Conservation (phyloP, 2,113 vertebrate species). For the Spheniscus mendiculus region DNA sequence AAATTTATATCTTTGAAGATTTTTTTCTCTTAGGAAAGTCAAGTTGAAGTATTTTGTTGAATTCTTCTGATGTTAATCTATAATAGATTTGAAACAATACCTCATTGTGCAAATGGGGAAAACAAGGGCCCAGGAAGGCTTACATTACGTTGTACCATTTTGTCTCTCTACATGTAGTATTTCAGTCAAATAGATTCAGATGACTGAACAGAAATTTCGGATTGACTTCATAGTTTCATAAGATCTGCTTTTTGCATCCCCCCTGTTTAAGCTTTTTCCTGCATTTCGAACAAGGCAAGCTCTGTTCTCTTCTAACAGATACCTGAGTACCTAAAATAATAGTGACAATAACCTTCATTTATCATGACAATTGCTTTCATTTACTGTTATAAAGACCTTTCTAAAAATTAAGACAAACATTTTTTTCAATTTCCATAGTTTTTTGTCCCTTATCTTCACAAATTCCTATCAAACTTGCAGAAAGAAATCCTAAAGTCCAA, state of each 20-base stretch:
- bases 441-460: neutral
- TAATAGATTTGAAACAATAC: neutral
- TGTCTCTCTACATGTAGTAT: neutral
- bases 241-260: neutral
- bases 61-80: neutral
- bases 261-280: neutral
- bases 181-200: neutral
- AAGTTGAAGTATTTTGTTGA: neutral
- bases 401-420: neutral
- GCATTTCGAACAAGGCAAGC: neutral
- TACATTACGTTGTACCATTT: neutral
- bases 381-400: neutral
- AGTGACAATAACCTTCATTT: neutral
- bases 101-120: neutral
- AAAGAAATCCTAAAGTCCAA: neutral
- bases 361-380: neutral
- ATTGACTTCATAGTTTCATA: neutral
- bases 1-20: neutral
- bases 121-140: neutral
- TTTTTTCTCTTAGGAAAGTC: neutral
- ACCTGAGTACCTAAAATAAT: neutral
- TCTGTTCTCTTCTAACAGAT: neutral
- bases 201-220: neutral
- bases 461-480: neutral
- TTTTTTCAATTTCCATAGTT: neutral